A percentile compares a stretch with the other conserved stretches of the same genome.
Evolutionary conservation across 2,888 invertebrate genomes (phyloP).

Genomic region (Tenthredo livida): DNA sequence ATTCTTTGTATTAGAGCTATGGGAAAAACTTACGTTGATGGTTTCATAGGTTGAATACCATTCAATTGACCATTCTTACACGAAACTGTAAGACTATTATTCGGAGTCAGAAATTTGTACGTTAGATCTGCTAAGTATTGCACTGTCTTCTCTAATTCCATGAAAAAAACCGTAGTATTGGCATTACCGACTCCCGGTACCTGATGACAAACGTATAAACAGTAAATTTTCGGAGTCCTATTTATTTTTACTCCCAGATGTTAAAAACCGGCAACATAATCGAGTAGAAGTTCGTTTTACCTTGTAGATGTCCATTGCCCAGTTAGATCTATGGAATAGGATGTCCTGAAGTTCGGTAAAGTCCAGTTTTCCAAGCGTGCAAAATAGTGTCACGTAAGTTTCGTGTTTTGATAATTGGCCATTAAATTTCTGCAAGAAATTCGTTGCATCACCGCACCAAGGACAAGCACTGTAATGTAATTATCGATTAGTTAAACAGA

Average conservation of each 20-base stretch:
- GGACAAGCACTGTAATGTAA: slow-evolving; percentile 76
- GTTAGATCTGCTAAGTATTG: slow-evolving; percentile 28
- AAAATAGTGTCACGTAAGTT: slow-evolving; percentile 80
- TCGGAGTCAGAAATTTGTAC: not conserved
- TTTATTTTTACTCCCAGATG: not conserved
- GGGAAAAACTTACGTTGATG: slow-evolving; percentile 33
- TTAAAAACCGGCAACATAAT: not conserved
- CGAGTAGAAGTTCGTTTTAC: slow-evolving; percentile 68
- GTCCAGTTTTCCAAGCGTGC: slow-evolving; percentile 77
- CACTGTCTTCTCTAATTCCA: slow-evolving; percentile 17
- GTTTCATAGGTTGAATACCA: not conserved
- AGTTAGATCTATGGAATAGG: slow-evolving; percentile 80
- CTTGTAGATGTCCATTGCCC: slow-evolving; percentile 81
- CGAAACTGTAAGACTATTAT: not conserved
- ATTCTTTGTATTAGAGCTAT: not conserved
- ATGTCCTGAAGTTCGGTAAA: slow-evolving; percentile 76
- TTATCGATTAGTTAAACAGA: not conserved
- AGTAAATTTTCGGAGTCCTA: not conserved
- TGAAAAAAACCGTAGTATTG: not conserved
- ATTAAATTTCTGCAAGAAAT: slow-evolving; percentile 81
- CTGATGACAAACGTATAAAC: not conserved
- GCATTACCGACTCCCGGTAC: not conserved
- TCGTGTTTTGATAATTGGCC: slow-evolving; percentile 81
- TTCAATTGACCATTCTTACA: slow-evolving; percentile 2
- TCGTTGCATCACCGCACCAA: slow-evolving; percentile 79